These are phyloP conservation scores for Bombus pascuorum DNA, from an alignment of 1,140 invertebrate species.

Conservation along the genomic window DNA sequence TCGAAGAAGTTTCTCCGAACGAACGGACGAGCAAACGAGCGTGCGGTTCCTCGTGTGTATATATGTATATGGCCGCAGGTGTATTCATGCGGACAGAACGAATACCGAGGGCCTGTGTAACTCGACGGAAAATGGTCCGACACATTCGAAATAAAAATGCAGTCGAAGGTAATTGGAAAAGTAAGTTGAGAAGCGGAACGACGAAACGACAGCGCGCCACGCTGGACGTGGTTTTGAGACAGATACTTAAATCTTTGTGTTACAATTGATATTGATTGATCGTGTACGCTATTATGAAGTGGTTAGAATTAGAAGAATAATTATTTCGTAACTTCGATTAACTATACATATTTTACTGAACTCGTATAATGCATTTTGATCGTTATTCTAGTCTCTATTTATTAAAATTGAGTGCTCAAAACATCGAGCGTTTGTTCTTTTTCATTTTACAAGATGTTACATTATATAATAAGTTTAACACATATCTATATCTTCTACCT, in stretches of 20 bases:
- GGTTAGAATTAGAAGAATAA: too few species aligned
- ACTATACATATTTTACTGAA: too few species aligned
- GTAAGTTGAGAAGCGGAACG: slow-evolving; percentile 13
- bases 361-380: too few species aligned
- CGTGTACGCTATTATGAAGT: too few species aligned
- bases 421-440: too few species aligned
- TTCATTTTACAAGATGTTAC: too few species aligned
- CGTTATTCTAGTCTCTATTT: too few species aligned
- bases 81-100: slow-evolving; percentile 11
- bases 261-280: slow-evolving; percentile 21
- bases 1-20: slow-evolving; percentile 8
- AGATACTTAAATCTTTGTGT: not conserved
- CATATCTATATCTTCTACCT: too few species aligned
- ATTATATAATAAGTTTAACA: too few species aligned
- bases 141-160: slow-evolving; percentile 44
- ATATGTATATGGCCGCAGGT: not conserved
- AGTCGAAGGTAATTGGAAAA: slow-evolving; percentile 33
- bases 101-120: slow-evolving; percentile 23
- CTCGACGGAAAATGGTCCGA: slow-evolving; percentile 34
- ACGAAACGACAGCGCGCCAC: not conserved
- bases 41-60: not conserved
- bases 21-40: not conserved
- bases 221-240: not conserved
- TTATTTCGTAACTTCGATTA: too few species aligned
- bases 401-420: too few species aligned